Conservation (phyloP, 1,140 invertebrate genomes). For the Zaprionus nigranus region DNA sequence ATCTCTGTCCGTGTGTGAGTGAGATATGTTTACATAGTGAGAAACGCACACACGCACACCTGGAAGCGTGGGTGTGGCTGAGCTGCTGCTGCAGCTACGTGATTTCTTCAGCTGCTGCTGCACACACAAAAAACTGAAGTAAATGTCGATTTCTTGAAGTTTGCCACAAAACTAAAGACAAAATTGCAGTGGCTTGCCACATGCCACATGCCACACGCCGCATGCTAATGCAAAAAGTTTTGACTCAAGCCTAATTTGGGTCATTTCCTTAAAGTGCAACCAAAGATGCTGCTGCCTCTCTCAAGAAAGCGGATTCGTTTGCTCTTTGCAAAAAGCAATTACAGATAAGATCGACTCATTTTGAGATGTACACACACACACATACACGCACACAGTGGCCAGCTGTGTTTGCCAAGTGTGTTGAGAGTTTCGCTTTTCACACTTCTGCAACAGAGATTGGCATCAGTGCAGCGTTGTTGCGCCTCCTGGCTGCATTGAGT, state of each 20-base stretch:
- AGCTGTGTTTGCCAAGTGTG: constrained; percentile 69
- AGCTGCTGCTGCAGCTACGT: constrained; percentile 52
- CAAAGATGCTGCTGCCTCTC: constrained; percentile 35
- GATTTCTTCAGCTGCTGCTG: constrained; percentile 45
- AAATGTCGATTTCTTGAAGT: constrained; percentile 72
- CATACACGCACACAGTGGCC: not conserved
- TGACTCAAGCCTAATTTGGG: constrained; percentile 69
- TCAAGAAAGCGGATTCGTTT: constrained; percentile 47
- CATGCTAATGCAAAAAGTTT: constrained; percentile 75
- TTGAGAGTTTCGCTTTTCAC: constrained; percentile 76
- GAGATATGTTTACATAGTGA: constrained; percentile 66
- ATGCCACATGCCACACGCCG: constrained; percentile 27
- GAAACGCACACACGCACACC: constrained; percentile 39
- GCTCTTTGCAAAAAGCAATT: constrained; percentile 68
- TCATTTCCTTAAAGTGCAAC: constrained; percentile 78
- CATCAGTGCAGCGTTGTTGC: constrained; percentile 24
- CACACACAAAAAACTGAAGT: constrained; percentile 18
- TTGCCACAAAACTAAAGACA: constrained; percentile 62
- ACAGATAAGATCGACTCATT: constrained; percentile 80
- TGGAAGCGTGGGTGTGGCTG: constrained; percentile 56
- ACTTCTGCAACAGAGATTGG: constrained; percentile 58
- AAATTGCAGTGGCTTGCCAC: constrained; percentile 43
- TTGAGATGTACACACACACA: constrained; percentile 22
- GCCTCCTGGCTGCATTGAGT: constrained; percentile 51
- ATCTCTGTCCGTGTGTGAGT: constrained; percentile 27